A percentile compares a stretch with the other conserved stretches of the same genome.
Conservation (phyloP, 2,113 vertebrate genomes). For the Centropristis striata region DNA sequence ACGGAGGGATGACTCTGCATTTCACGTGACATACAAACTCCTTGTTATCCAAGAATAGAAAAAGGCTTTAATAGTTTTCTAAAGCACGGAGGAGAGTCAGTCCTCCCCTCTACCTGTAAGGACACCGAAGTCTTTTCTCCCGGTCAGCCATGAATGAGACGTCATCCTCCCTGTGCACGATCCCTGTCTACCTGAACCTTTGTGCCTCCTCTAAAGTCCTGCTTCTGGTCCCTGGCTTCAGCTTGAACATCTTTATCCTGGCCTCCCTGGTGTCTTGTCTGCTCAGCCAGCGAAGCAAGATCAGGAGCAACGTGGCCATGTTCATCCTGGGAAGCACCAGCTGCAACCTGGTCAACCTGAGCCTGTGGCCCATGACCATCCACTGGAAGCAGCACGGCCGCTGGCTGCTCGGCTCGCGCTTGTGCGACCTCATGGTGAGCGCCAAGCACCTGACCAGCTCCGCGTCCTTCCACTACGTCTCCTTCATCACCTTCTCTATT, state of each 20-base stretch:
- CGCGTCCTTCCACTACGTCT: conserved; percentile 70
- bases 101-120: neutral
- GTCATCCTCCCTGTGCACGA: conserved; percentile 38
- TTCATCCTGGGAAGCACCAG: conserved; percentile 69
- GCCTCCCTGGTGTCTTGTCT: conserved; percentile 55
- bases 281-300: conserved; percentile 50
- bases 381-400: conserved; percentile 62
- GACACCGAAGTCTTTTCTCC: neutral
- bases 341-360: conserved; percentile 67
- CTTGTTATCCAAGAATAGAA: conserved; percentile 34
- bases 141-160: conserved; percentile 63
- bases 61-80: conserved; percentile 7
- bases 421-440: conserved; percentile 72
- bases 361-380: conserved; percentile 71
- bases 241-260: conserved; percentile 70
- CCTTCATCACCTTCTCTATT: conserved; percentile 73
- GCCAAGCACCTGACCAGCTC: conserved; percentile 63
- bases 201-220: conserved; percentile 65
- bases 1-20: conserved; percentile 33
- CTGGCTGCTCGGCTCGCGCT: conserved; percentile 59
- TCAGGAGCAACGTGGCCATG: conserved; percentile 61
- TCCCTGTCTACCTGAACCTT: conserved; percentile 57
- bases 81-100: conserved; percentile 7
- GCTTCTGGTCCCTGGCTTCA: conserved; percentile 65
- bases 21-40: conserved; percentile 27